These are phyloP conservation scores for Campopleginae sp. DNA, from an alignment of 2,888 invertebrate genomes.

Conservation along the genomic window DNA sequence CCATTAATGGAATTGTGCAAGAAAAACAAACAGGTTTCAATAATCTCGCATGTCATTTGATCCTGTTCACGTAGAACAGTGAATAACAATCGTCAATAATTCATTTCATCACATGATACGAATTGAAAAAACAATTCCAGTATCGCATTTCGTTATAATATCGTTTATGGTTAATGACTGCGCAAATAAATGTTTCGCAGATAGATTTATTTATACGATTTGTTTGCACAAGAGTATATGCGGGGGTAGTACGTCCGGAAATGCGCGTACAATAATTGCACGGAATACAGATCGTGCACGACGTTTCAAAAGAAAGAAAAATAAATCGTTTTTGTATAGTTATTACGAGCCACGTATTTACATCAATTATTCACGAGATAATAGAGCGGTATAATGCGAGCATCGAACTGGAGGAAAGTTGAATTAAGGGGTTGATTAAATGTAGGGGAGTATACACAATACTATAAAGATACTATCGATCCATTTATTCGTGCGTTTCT, in stretches of 20 bases:
- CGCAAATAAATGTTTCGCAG: not conserved
- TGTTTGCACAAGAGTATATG: not conserved
- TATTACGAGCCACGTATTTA: conserved; percentile 15
- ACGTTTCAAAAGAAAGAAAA: not conserved
- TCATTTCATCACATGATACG: not conserved
- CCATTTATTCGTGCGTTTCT: not conserved
- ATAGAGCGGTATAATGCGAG: not conserved
- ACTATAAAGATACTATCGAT: not conserved
- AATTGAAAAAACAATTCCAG: not conserved
- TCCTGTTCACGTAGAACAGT: not conserved
- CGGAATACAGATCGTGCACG: not conserved
- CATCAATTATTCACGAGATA: conserved; percentile 14
- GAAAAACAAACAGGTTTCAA: not conserved
- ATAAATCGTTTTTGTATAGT: not conserved
- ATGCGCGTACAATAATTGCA: not conserved
- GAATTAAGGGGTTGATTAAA: not conserved
- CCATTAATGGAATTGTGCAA: not conserved
- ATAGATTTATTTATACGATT: not conserved
- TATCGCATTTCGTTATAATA: not conserved
- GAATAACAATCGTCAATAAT: not conserved
- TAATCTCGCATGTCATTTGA: not conserved
- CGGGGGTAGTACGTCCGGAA: not conserved
- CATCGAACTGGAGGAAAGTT: conserved; percentile 1
- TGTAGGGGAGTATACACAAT: not conserved
- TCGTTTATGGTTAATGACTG: not conserved